phyloP scores from a whole-genome alignment of 2,113 vertebrate genomes.

The Scolopax mira region DNA sequence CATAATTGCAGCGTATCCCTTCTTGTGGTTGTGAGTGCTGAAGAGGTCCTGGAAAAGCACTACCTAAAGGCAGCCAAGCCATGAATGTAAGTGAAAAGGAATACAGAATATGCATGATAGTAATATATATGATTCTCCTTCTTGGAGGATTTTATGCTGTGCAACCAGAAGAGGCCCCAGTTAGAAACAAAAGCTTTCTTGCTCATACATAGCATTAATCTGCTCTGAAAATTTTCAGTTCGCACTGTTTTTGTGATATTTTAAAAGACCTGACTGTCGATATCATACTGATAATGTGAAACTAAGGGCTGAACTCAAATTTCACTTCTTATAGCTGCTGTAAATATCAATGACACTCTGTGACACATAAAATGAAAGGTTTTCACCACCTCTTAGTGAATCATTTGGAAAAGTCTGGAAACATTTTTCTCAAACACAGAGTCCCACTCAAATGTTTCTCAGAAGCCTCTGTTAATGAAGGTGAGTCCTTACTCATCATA shows the following conservation, averaged over 20 bases:
- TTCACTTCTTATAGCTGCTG: not conserved
- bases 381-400: not conserved
- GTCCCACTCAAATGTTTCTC: not conserved
- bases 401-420: not conserved
- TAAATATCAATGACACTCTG: not conserved
- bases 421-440: not conserved
- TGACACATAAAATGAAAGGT: not conserved
- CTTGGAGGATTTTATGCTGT: not conserved
- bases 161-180: not conserved
- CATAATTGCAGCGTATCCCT: fast-evolving
- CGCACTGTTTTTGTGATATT: not conserved
- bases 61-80: not conserved
- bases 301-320: not conserved
- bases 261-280: not conserved
- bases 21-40: not conserved
- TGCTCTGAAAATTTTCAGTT: not conserved
- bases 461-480: not conserved
- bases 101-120: not conserved
- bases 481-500: not conserved
- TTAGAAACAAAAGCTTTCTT: not conserved
- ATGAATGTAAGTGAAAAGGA: not conserved
- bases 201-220: not conserved
- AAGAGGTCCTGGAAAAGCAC: not conserved
- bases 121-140: not conserved
- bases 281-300: not conserved